Evolutionary conservation across 1,140 invertebrate genomes (phyloP), one percentile per base, ranked within the genome.

Genomic region (Leptonema lineaticorne): DNA sequence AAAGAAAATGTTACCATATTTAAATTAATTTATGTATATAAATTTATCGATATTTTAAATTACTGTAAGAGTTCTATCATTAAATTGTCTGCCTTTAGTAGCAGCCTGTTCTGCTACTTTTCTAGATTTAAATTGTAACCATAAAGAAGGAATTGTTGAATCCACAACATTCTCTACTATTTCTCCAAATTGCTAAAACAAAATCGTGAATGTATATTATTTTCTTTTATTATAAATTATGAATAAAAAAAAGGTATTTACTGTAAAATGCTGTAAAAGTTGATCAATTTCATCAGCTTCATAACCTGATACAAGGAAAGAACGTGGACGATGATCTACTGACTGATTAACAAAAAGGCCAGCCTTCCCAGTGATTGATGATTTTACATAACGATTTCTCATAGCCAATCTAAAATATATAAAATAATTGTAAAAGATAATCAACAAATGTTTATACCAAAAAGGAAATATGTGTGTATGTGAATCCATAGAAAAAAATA

Each of bases 281-380:
- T 88, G 87, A 20, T 86, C 83, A 73, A 89, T 86, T 69, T 92
- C 90, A 66, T 90, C 87, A 48, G 81, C 81, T 76, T 90, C 87
- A 76, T 90, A 91, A 11, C 92, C 92, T 28, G 90, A 90, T 9
- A 95, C 86, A 70, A 92, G 83, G 50, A 95, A 79, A 75, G 90
- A 89, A 0, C 89, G 90, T 11, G 92, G 91, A 68, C 93, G 80
- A 74, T 93, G 89, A 81, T 95, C 93, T 8, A 95, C 86, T 0
- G 85, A 86, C 29, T 88, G 85, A 77, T 86, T 89, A 26, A 81
- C 78, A 69, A 83, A 85, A 67, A 70, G 30, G 26, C 67, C 56
- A 11, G 71, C 41, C 29, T 68, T 69, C n/a, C 28, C 65, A 14
- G 50, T 53, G 58, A 63, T 66, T 18, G 64, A 50, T 11, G 68